Evolutionary conservation across 2,888 invertebrate species (phyloP).

Genomic region (Ectemnius cavifrons): DNA sequence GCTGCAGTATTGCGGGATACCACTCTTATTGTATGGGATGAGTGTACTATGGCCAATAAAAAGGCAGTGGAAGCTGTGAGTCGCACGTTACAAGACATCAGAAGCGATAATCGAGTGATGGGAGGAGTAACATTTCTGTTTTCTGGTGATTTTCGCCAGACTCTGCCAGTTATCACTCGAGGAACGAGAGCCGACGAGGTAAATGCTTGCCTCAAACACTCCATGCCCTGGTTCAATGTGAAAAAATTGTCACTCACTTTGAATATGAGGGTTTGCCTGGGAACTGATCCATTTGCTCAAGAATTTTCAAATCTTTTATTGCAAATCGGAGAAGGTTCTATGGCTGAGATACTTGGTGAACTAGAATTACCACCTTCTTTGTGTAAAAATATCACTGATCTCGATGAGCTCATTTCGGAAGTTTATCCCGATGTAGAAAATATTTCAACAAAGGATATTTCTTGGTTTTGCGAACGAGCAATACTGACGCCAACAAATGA

Average conservation of each 20-base stretch:
- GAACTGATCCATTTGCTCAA: neutral
- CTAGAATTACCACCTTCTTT: neutral
- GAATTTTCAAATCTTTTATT: neutral
- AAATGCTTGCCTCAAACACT: slow-evolving; percentile 24
- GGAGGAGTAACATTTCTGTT: slow-evolving; percentile 13
- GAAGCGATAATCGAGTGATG: slow-evolving; percentile 4
- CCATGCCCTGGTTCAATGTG: slow-evolving; percentile 1
- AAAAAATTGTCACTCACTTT: slow-evolving; percentile 20
- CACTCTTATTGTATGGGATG: slow-evolving; percentile 74
- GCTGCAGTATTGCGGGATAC: slow-evolving; percentile 64
- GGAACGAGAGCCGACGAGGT: slow-evolving; percentile 19
- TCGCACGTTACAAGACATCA: slow-evolving; percentile 58
- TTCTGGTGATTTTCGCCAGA: slow-evolving; percentile 25
- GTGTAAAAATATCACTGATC: neutral
- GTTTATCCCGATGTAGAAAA: neutral
- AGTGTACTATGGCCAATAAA: slow-evolving; percentile 75
- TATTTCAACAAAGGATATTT: neutral
- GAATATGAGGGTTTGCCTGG: slow-evolving; percentile 2
- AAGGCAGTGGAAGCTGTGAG: slow-evolving; percentile 68
- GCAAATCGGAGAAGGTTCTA: neutral
- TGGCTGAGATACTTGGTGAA: neutral
- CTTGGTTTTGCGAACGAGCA: neutral
- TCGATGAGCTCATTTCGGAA: neutral
- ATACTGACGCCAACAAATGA: neutral
- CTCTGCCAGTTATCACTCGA: slow-evolving; percentile 14